Conservation (phyloP, 2,113 vertebrate species). For the Ifrita kowaldi region DNA sequence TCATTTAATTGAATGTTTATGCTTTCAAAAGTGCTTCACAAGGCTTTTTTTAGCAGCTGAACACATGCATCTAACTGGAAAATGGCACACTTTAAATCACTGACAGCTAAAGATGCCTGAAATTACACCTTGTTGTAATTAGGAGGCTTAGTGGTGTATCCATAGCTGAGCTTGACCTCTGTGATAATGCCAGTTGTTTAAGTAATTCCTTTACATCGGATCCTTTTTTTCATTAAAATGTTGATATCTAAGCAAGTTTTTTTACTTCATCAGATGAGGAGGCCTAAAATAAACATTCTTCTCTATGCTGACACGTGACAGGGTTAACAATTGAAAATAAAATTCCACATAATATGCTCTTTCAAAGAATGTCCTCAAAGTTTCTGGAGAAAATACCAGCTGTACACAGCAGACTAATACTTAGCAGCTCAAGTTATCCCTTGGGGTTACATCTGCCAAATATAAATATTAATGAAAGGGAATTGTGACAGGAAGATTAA, state of each 20-base stretch:
- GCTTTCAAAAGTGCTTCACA: neutral
- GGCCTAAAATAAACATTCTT: conserved; percentile 1
- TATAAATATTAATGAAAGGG: conserved; percentile 52
- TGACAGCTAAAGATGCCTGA: neutral
- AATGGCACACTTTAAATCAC: neutral
- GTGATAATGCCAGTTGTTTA: neutral
- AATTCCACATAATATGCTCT: neutral
- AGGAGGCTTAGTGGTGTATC: neutral
- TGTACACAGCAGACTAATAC: conserved; percentile 16
- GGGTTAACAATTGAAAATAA: neutral
- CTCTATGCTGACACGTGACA: neutral
- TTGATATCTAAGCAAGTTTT: neutral
- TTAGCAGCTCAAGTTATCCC: neutral
- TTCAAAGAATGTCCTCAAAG: conserved; percentile 13
- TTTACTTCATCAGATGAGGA: neutral
- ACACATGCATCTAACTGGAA: neutral
- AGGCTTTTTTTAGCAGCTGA: neutral
- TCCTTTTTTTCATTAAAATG: neutral
- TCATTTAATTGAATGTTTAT: conserved; percentile 26
- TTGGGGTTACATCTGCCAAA: conserved; percentile 51
- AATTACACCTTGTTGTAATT: neutral
- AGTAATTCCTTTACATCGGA: neutral
- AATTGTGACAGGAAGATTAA: conserved; percentile 28
- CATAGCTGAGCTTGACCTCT: neutral
- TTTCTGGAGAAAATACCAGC: conserved; percentile 39